Percentiles rank a stretch among this genome's conserved stretches.
phyloP scores from a whole-genome alignment of 2,888 invertebrate genomes.

The Hyppa rectilinea region DNA sequence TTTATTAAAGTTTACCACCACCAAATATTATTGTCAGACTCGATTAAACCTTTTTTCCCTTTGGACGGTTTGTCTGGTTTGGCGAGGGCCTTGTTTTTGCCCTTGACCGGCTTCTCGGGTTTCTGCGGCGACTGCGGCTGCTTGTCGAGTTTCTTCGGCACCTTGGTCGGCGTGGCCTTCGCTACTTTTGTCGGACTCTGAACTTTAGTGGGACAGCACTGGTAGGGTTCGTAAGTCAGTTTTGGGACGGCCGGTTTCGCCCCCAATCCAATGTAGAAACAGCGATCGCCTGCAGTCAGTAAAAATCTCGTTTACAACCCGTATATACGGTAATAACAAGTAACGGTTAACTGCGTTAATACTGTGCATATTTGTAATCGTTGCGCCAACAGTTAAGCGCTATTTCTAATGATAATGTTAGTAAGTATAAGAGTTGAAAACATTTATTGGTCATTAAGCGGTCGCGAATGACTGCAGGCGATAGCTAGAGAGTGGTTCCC shows the following conservation, averaged over 20 bases:
- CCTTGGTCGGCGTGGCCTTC: slow-evolving; percentile 92
- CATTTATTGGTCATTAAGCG: slow-evolving; percentile 87
- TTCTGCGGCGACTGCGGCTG: slow-evolving; percentile 84
- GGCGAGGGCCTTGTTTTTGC: slow-evolving; percentile 88
- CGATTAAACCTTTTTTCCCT: slow-evolving; percentile 96
- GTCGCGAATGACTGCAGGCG: slow-evolving; percentile 92
- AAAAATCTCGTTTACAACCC: slow-evolving; percentile 94
- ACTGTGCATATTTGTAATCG: slow-evolving; percentile 82
- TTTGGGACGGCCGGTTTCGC: slow-evolving; percentile 94
- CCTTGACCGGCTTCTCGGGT: slow-evolving; percentile 82
- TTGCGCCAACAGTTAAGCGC: slow-evolving; percentile 86
- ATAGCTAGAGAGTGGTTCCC: slow-evolving; percentile 89
- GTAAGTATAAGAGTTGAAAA: slow-evolving; percentile 88
- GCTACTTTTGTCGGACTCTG: slow-evolving; percentile 95
- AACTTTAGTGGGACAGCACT: slow-evolving; percentile 97
- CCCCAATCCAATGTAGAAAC: slow-evolving; percentile 99
- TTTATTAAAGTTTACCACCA: slow-evolving; percentile 92
- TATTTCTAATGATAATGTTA: slow-evolving; percentile 88
- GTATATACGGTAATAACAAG: slow-evolving; percentile 82
- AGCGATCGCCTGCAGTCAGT: slow-evolving; percentile 98
- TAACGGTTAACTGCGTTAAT: slow-evolving; percentile 87
- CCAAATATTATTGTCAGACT: slow-evolving; percentile 96
- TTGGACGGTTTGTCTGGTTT: slow-evolving; percentile 91
- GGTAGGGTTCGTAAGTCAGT: slow-evolving; percentile 96
- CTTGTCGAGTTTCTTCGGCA: slow-evolving; percentile 90